A percentile compares a stretch with the other conserved stretches of the same genome.
Evolutionary conservation across 2,113 vertebrate species (phyloP).

Genomic region (Platysternon megacephalum): DNA sequence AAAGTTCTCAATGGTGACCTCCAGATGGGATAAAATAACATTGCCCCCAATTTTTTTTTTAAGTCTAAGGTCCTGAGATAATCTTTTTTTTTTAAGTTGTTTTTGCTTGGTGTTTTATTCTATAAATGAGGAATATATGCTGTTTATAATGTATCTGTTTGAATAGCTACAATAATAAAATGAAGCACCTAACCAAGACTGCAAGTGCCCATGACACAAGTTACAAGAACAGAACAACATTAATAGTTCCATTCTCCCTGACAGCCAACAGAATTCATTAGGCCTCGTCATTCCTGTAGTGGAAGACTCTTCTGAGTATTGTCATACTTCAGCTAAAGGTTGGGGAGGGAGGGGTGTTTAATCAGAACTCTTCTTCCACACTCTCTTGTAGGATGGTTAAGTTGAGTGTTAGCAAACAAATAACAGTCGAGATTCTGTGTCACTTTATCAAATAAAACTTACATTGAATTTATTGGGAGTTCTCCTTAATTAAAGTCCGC

Average conservation of each 20-base stretch:
- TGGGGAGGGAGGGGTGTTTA: not conserved
- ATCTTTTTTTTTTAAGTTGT: not conserved
- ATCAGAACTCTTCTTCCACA: not conserved
- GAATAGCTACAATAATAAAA: not conserved
- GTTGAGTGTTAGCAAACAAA: not conserved
- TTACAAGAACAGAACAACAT: not conserved
- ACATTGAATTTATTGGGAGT: slow-evolving; percentile 10
- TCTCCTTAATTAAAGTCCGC: not conserved
- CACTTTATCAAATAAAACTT: not conserved
- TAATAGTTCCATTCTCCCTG: not conserved
- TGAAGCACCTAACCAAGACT: not conserved
- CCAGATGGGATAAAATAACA: not conserved
- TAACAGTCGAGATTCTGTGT: not conserved
- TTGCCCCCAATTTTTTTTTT: too few species aligned
- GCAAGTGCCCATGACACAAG: not conserved
- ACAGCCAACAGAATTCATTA: accelerated
- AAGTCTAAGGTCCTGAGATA: not conserved
- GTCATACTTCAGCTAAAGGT: not conserved
- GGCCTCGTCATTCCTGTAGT: not conserved
- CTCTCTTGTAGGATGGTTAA: not conserved
- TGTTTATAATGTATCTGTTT: not conserved
- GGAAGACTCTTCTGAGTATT: not conserved
- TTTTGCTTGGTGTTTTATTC: not conserved
- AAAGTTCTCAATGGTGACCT: not conserved
- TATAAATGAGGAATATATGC: not conserved